Percentiles rank a stretch among this genome's conserved stretches.
phyloP scores from a whole-genome alignment of 2,797 vertebrate genomes.

The Myotis myotis region DNA sequence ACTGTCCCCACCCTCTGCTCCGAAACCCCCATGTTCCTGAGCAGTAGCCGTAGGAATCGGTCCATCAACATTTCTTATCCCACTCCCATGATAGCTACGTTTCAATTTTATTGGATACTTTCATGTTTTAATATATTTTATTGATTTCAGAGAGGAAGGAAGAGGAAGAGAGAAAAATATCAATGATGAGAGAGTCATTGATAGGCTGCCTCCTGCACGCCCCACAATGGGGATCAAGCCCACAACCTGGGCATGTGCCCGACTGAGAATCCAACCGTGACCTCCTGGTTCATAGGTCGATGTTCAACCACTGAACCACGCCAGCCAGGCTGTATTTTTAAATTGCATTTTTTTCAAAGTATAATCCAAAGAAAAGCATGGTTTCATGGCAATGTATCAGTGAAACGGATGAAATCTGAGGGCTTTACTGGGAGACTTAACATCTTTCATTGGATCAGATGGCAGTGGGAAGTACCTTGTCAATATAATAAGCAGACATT shows the following conservation, averaged over 20 bases:
- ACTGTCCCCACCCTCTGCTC: rapidly evolving
- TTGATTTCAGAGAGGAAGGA: too few relatives aligned
- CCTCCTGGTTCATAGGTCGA: too few relatives aligned
- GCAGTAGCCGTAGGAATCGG: background rate
- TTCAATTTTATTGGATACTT: background rate
- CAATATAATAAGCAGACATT: background rate
- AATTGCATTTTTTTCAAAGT: background rate
- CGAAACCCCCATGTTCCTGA: background rate
- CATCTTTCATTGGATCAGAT: background rate
- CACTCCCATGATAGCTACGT: background rate
- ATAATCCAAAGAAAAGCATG: background rate
- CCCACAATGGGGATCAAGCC: too few relatives aligned
- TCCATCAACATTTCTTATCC: background rate
- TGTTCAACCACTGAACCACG: too few relatives aligned
- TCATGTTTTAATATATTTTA: too few relatives aligned
- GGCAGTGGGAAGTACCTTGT: background rate
- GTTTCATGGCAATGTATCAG: background rate
- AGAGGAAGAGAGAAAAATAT: too few relatives aligned
- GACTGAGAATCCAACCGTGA: too few relatives aligned
- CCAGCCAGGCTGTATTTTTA: background rate
- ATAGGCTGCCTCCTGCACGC: too few relatives aligned
- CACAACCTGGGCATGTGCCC: too few relatives aligned
- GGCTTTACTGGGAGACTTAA: background rate
- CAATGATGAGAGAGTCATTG: too few relatives aligned
- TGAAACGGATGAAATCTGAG: background rate